These are phyloP conservation scores for Calyptomena viridis DNA, from an alignment of 2,113 vertebrate genomes.

Conservation along the genomic window DNA sequence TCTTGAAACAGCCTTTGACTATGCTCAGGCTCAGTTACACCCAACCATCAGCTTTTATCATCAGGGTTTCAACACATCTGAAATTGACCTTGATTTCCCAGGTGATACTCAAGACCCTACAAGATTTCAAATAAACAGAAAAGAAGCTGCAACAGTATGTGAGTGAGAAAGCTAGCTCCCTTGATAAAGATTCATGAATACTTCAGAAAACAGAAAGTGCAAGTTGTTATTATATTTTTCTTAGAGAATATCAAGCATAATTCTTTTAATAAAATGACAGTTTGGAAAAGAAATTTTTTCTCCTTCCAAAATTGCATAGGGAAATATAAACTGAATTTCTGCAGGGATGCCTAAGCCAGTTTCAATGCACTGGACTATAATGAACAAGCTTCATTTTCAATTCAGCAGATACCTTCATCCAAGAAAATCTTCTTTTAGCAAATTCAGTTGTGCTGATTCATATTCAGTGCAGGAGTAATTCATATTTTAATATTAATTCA, in stretches of 20 bases:
- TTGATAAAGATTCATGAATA: slow-evolving; percentile 10
- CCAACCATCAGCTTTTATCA: slow-evolving; percentile 25
- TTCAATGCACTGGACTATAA: not conserved
- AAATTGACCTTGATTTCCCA: slow-evolving; percentile 56
- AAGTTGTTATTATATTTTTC: not conserved
- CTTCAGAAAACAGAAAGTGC: slow-evolving; percentile 6
- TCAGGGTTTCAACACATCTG: not conserved
- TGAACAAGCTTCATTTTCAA: slow-evolving; percentile 8
- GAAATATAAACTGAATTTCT: not conserved
- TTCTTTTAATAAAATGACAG: not conserved
- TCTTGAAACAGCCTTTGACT: not conserved
- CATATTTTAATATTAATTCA: slow-evolving; percentile 42
- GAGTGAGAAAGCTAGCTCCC: slow-evolving; percentile 18
- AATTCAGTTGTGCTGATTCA: not conserved
- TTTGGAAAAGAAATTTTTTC: not conserved
- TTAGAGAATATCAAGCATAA: not conserved
- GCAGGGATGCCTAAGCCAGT: not conserved
- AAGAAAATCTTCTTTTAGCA: slow-evolving; percentile 7
- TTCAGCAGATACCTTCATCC: not conserved
- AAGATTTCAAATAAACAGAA: slow-evolving; percentile 39
- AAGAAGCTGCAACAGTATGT: not conserved
- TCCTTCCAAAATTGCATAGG: not conserved
- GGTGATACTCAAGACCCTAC: not conserved
- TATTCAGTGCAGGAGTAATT: slow-evolving; percentile 16
- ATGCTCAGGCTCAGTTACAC: not conserved